These are phyloP conservation scores for Sarcophaga caerulescens DNA, from an alignment of 2,888 invertebrate species.

Conservation along the genomic window DNA sequence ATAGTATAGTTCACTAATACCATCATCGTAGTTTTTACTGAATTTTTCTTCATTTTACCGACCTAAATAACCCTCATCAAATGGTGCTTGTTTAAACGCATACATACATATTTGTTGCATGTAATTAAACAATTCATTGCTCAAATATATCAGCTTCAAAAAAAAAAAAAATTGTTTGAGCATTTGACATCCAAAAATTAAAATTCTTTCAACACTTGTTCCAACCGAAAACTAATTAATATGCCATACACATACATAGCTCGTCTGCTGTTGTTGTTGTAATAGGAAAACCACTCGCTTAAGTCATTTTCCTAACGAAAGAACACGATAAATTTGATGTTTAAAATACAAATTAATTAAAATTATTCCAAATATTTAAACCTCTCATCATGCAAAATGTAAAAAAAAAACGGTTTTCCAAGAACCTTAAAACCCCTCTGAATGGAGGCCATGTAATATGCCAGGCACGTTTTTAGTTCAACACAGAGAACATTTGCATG, in stretches of 20 bases:
- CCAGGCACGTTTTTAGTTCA: conserved; percentile 6
- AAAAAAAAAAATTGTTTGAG: neutral
- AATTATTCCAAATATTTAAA: conserved; percentile 54
- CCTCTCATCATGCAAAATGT: neutral
- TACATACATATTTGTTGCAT: neutral
- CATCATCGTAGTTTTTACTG: too few species aligned
- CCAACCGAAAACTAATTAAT: conserved; percentile 35
- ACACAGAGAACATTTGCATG: conserved; percentile 38
- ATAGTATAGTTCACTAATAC: too few species aligned
- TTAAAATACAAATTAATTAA: conserved; percentile 42
- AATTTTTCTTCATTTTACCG: too few species aligned
- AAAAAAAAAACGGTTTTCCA: neutral
- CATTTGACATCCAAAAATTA: conserved; percentile 23
- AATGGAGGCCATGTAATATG: conserved; percentile 29
- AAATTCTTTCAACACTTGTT: conserved; percentile 30
- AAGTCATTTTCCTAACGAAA: conserved; percentile 30
- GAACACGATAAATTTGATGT: conserved; percentile 4
- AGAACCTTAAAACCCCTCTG: neutral
- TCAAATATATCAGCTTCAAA: too few species aligned
- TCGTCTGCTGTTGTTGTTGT: neutral
- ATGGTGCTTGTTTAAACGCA: neutral
- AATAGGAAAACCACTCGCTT: conserved; percentile 19
- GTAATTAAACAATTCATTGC: neutral
- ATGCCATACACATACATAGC: conserved; percentile 40
- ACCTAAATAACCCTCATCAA: conserved; percentile 4